Evolutionary conservation across 2,113 vertebrate genomes (phyloP).

Genomic region (Leuciscus idus): DNA sequence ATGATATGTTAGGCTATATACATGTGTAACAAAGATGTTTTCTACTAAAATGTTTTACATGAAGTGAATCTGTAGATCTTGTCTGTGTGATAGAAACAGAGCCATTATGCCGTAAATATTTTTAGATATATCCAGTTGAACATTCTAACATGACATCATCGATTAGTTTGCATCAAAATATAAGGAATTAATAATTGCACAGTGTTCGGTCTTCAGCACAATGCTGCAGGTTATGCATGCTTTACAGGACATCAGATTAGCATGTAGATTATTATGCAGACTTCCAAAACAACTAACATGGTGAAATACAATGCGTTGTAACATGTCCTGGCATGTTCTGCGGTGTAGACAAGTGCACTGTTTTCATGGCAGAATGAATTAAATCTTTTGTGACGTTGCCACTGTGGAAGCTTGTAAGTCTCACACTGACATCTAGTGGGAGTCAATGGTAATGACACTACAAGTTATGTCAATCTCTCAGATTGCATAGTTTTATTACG

Average conservation of each 20-base stretch:
- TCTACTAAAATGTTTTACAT: neutral
- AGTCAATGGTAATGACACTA: neutral
- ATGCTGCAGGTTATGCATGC: neutral
- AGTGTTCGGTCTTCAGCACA: neutral
- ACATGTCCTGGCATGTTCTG: slow-evolving; percentile 49
- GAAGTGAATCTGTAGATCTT: neutral
- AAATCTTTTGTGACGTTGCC: neutral
- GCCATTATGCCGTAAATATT: neutral
- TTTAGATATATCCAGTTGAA: neutral
- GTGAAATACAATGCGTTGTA: slow-evolving; percentile 24
- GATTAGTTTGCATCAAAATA: neutral
- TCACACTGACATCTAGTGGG: slow-evolving; percentile 53
- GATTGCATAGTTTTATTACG: neutral
- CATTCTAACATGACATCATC: neutral
- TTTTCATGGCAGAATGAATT: slow-evolving; percentile 24
- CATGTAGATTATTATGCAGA: neutral
- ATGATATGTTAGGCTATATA: neutral
- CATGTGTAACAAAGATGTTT: neutral
- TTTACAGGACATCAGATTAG: neutral
- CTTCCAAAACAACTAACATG: slow-evolving; percentile 1
- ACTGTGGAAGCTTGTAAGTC: neutral
- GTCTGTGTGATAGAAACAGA: neutral
- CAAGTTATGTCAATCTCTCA: neutral
- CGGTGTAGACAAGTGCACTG: slow-evolving; percentile 11
- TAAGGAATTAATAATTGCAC: neutral